Percentiles rank a stretch among this genome's conserved stretches.
Evolutionary conservation across 2,113 vertebrate genomes (phyloP).

Genomic region (Damaliscus lunatus): DNA sequence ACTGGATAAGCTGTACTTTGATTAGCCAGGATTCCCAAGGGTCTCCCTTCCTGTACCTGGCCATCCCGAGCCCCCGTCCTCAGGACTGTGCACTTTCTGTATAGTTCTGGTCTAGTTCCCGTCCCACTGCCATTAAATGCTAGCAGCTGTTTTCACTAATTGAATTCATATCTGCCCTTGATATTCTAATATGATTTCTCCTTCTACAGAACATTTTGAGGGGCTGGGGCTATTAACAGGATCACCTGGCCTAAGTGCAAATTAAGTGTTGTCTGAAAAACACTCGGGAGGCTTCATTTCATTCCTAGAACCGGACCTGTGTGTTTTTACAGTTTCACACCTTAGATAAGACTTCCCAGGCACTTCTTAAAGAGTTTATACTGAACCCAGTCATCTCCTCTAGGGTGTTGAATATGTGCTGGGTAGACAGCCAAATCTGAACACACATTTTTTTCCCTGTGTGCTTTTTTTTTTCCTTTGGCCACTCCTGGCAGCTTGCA

Average conservation of each 20-base stretch:
- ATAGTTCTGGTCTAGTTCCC: not conserved
- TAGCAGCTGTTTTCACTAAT: not conserved
- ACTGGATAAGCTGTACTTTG: not conserved
- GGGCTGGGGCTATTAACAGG: not conserved
- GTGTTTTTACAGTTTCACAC: not conserved
- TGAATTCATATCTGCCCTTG: not conserved
- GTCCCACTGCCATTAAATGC: not conserved
- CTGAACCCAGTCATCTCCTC: not conserved
- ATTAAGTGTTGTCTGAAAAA: not conserved
- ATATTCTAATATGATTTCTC: not conserved
- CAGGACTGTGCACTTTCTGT: not conserved
- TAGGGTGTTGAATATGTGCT: not conserved
- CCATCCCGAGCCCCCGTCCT: not conserved
- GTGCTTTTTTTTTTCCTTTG: not conserved
- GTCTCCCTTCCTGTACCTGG: not conserved
- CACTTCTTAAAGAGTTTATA: not conserved
- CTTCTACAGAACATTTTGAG: not conserved
- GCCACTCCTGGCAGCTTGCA: not conserved
- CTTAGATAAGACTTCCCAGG: not conserved
- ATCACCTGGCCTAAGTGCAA: not conserved
- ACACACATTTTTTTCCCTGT: not conserved
- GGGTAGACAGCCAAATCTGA: not conserved
- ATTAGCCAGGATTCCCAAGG: not conserved
- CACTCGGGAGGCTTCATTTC: not conserved
- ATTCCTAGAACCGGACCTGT: not conserved